Evolutionary conservation across 1,140 invertebrate genomes (phyloP), one percentile per base, ranked within the genome.

Genomic region (Lepidurus arcticus): DNA sequence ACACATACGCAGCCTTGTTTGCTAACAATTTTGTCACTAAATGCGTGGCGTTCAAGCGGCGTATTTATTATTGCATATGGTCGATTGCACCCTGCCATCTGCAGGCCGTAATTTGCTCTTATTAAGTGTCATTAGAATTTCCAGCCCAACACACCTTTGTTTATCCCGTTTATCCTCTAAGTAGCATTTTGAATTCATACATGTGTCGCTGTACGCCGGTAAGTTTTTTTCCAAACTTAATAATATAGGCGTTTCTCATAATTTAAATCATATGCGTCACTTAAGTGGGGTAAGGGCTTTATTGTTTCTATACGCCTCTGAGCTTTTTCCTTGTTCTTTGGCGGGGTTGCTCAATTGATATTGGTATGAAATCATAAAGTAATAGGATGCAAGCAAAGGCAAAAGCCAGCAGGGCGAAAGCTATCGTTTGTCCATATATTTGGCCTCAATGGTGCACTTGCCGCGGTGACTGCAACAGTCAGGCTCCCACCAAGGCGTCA

Each of bases 341-440:
- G 16, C 53, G 16, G 53, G 13, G 53, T 65, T 21, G 53, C 13
- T 65, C 53, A 21, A 47, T 65, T 7, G 53, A 65, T 65, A 77
- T 77, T 42, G 73, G 7, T 44, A 47, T 80, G 76, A 80, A 78
- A 78, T 78, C 44, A 80, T 44, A 9, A 65, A 74, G 74, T 80
- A 42, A 78, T 73, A 53, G 75, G 24, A 78, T 75, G 78, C 53
- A 79, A 76, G 79, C 78, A 78, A 75, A 76, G 78, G 45, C 76
- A 34, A 74, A 26, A 75, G 79, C 77, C 78, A 74, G 77, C 78
- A 81, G 81, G 81, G 81, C 80, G 80, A 81, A 81, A 82, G 81
- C 81, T 80, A 82, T 82, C 80, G 76, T 81, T 81, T 80, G 80
- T 79, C 82, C 80, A 80, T 81, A 81, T 81, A 65, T 80, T 80